Evolutionary conservation across 2,113 vertebrate genomes (phyloP).

Genomic region (Alaudala cheleensis): DNA sequence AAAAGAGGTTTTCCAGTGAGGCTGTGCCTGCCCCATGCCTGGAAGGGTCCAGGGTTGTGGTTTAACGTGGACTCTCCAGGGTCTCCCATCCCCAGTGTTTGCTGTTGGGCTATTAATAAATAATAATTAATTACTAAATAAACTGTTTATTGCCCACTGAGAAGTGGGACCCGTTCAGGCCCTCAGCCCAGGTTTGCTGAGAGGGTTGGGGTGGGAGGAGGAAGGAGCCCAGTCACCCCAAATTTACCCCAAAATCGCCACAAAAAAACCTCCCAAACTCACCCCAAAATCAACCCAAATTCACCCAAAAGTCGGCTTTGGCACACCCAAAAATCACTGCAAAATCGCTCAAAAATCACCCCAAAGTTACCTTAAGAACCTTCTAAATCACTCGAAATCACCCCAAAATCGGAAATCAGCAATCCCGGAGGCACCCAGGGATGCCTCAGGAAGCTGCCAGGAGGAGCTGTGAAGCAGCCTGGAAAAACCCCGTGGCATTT

Average conservation of each 20-base stretch:
- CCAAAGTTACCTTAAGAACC: no score
- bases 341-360: no score
- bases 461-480: not conserved
- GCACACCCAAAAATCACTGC: no score
- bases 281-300: no score
- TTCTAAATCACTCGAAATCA: no score
- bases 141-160: not conserved
- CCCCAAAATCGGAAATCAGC: not conserved
- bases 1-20: not conserved
- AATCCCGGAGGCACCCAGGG: not conserved
- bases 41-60: not conserved
- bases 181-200: not conserved
- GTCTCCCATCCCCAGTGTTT: rapidly evolving
- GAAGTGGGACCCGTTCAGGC: not conserved
- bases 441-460: not conserved
- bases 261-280: no score
- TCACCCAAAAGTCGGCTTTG: no score
- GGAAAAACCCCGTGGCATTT: not conserved
- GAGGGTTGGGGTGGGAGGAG: not conserved
- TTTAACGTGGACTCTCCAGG: rapidly evolving
- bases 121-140: no score
- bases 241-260: no score
- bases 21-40: not conserved
- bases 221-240: not conserved
- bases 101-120: no score